phyloP scores from a whole-genome alignment of 2,113 vertebrate genomes.

The Syngnathoides biaculeatus region DNA sequence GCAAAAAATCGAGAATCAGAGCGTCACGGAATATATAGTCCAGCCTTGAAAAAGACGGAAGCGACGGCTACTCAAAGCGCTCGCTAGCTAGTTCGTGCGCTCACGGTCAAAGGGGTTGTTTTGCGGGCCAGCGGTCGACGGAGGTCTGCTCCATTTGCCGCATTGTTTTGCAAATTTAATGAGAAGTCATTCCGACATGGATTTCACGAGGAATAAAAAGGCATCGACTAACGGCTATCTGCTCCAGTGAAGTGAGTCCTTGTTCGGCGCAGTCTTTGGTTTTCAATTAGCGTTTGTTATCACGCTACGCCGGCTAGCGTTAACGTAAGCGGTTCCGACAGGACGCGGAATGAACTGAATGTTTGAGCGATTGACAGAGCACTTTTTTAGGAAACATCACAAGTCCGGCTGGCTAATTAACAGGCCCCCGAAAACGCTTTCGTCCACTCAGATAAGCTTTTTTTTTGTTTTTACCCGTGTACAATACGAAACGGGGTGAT shows the following conservation, averaged over 20 bases:
- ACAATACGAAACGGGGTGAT: constrained; percentile 54
- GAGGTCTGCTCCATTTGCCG: constrained; percentile 56
- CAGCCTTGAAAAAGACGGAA: background rate
- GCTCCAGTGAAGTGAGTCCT: background rate
- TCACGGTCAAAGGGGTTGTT: constrained; percentile 35
- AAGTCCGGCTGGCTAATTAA: constrained; percentile 51
- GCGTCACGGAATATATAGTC: background rate
- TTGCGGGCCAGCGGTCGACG: constrained; percentile 41
- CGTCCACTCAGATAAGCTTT: constrained; percentile 55
- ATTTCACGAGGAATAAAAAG: constrained; percentile 63
- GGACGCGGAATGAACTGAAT: constrained; percentile 6
- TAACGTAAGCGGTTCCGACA: background rate
- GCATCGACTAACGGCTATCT: background rate
- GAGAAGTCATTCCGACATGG: constrained; percentile 29
- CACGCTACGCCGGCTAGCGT: too few relatives aligned
- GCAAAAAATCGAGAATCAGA: background rate
- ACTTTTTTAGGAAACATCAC: constrained; percentile 20
- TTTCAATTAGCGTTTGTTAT: background rate
- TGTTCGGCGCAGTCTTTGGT: background rate
- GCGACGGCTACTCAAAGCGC: background rate
- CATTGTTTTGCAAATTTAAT: constrained; percentile 56
- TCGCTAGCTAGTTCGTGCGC: constrained; percentile 7
- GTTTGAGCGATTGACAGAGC: background rate
- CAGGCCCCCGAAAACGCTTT: constrained; percentile 44
- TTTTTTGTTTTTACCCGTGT: constrained; percentile 30